Conservation (phyloP, 2,797 vertebrate genomes). For the Luscinia luscinia region DNA sequence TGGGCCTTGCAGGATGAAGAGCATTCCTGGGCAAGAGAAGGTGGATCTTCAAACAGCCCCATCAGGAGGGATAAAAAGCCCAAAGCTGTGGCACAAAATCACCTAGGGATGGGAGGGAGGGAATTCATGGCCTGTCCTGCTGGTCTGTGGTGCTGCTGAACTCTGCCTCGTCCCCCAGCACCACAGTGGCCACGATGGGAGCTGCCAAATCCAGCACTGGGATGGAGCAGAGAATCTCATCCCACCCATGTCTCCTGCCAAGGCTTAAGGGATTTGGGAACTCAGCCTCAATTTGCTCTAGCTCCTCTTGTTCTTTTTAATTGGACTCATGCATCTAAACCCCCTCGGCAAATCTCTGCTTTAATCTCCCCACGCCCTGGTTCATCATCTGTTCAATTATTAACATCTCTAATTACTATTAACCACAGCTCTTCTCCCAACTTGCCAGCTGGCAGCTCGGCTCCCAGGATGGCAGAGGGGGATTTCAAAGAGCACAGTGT, state of each 20-base stretch:
- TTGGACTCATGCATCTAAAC: not conserved
- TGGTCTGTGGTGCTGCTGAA: fast-evolving
- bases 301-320: slow-evolving; percentile 18
- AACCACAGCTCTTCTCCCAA: not conserved
- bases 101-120: fast-evolving
- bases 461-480: not conserved
- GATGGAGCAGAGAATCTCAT: not conserved
- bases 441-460: not conserved
- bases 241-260: not conserved
- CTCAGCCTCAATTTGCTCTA: not conserved
- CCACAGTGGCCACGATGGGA: fast-evolving
- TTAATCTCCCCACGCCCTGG: not conserved
- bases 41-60: not conserved
- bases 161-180: not conserved
- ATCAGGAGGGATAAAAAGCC: not conserved
- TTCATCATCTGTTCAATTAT: slow-evolving; percentile 38
- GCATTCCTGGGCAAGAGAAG: not conserved
- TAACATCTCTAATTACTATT: slow-evolving; percentile 48
- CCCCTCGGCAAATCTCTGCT: slow-evolving; percentile 4
- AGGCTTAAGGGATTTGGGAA: not conserved
- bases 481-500: not conserved
- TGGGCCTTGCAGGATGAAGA: not conserved
- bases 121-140: fast-evolving
- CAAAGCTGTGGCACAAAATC: not conserved
- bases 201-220: fast-evolving